These are phyloP conservation scores for Oriolus oriolus DNA, from an alignment of 2,113 vertebrate genomes.

Conservation along the genomic window DNA sequence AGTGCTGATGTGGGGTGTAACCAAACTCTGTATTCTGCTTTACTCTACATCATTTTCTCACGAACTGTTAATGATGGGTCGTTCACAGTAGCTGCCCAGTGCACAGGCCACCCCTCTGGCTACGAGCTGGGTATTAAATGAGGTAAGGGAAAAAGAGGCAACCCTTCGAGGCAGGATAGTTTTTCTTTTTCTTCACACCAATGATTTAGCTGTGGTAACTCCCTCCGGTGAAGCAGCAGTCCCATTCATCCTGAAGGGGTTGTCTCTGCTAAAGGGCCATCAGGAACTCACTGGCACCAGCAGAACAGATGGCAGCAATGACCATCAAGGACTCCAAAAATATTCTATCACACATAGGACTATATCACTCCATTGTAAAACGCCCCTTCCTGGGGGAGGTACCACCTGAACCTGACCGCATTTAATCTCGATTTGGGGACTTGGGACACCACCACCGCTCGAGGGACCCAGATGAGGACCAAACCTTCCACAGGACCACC, in stretches of 20 bases:
- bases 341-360: neutral
- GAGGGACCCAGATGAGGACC: neutral
- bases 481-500: neutral
- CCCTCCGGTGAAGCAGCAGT: neutral
- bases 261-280: neutral
- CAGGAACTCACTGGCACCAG: neutral
- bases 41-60: neutral
- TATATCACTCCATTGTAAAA: neutral
- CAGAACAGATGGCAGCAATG: fast-evolving
- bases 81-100: neutral
- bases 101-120: neutral
- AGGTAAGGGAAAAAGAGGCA: neutral
- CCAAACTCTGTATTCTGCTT: neutral
- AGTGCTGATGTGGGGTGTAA: neutral
- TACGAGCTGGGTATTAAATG: neutral
- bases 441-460: neutral
- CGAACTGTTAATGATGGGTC: neutral
- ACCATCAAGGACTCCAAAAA: neutral
- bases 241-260: neutral
- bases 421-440: fast-evolving
- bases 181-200: neutral
- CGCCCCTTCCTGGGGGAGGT: neutral
- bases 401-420: neutral
- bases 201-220: neutral
- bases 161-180: neutral